These are phyloP conservation scores for Thamnophis elegans DNA, from an alignment of 2,797 vertebrate species.

Conservation along the genomic window DNA sequence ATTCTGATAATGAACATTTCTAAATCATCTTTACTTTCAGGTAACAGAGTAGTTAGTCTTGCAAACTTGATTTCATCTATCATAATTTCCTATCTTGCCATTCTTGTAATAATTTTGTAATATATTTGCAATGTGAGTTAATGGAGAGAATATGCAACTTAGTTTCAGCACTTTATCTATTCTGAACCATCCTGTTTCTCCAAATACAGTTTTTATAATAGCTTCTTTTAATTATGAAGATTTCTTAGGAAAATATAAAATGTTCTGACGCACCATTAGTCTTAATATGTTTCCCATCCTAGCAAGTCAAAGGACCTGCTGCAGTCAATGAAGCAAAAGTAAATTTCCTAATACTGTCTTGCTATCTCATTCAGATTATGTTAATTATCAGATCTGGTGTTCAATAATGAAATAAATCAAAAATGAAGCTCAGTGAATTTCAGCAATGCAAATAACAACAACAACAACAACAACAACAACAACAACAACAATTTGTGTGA, in stretches of 20 bases:
- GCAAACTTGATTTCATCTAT: neutral
- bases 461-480: neutral
- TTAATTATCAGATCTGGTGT: neutral
- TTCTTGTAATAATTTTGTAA: neutral
- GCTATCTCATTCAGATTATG: neutral
- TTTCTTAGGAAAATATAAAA: neutral
- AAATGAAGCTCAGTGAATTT: neutral
- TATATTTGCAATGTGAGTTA: neutral
- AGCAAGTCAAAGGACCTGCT: neutral
- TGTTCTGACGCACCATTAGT: neutral
- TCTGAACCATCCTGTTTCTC: neutral
- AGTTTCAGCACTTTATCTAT: neutral
- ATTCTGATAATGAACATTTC: neutral
- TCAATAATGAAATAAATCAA: neutral
- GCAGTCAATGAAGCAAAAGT: neutral
- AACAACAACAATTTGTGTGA: neutral
- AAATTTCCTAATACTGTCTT: neutral
- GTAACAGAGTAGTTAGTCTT: neutral
- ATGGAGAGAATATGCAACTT: neutral
- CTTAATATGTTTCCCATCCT: neutral
- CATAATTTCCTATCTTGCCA: neutral
- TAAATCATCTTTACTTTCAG: neutral
- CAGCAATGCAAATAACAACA: neutral
- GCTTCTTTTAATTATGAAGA: neutral
- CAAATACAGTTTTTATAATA: neutral